phyloP scores from a whole-genome alignment of 2,797 vertebrate species.

The Yasuhikotakia modesta region DNA sequence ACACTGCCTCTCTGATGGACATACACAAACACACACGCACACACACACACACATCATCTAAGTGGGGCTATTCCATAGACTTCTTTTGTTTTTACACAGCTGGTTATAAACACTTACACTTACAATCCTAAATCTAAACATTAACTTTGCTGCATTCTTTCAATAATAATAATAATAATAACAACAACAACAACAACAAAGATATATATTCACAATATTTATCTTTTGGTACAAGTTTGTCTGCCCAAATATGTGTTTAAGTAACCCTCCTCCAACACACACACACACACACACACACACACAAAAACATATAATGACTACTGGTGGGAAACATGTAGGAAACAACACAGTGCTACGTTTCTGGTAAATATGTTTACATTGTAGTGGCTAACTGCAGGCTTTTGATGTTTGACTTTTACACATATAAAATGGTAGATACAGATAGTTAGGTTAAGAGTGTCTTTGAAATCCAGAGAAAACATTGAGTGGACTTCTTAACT shows the following conservation, averaged over 20 bases:
- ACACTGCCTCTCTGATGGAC: neutral
- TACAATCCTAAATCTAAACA: too few relatives aligned
- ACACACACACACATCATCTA: neutral
- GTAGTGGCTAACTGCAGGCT: neutral
- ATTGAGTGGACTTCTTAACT: neutral
- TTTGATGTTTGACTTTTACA: slow-evolving; percentile 13
- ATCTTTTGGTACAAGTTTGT: too few relatives aligned
- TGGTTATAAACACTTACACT: too few relatives aligned
- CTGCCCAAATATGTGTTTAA: too few relatives aligned
- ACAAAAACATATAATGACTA: too few relatives aligned
- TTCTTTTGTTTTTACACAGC: too few relatives aligned
- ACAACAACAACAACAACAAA: too few relatives aligned
- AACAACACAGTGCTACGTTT: neutral
- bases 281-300: too few relatives aligned
- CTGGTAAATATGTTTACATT: slow-evolving; percentile 1
- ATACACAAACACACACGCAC: neutral
- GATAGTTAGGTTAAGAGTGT: slow-evolving; percentile 9
- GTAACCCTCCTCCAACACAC: neutral
- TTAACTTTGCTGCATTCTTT: too few relatives aligned
- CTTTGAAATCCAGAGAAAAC: slow-evolving; percentile 1
- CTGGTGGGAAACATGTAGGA: slow-evolving; percentile 13
- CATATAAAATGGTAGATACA: slow-evolving; percentile 18
- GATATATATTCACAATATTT: too few relatives aligned
- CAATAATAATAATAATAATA: too few relatives aligned
- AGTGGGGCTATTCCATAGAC: too few relatives aligned